Conservation (phyloP, 2,113 vertebrate genomes). For the Illadopsis cleaveri region DNA sequence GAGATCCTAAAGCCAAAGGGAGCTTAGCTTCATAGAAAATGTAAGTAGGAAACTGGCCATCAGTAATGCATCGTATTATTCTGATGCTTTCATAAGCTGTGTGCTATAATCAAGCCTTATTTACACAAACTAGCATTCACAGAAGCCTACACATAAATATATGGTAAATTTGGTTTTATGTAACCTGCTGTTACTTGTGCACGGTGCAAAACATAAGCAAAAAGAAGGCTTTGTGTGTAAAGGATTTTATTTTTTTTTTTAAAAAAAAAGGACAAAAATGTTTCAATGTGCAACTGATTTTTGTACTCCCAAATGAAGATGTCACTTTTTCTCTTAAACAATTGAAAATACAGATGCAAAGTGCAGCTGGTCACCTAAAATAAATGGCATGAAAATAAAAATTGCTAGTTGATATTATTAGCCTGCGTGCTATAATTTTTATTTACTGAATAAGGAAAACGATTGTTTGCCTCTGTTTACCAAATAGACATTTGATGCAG, state of each 20-base stretch:
- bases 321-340: constrained; percentile 46
- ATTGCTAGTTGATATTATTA: constrained; percentile 44
- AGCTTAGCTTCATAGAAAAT: not conserved
- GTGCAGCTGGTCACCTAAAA: constrained; percentile 62
- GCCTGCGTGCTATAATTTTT: constrained; percentile 48
- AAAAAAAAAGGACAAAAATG: not conserved
- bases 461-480: constrained; percentile 17
- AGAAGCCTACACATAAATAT: not conserved
- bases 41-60: constrained; percentile 12
- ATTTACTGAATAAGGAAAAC: constrained; percentile 11
- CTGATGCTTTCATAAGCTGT: not conserved
- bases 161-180: constrained; percentile 2
- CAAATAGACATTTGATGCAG: constrained; percentile 30
- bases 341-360: constrained; percentile 63
- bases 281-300: constrained; percentile 28
- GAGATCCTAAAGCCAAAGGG: not conserved
- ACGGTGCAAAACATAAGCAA: not conserved
- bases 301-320: constrained; percentile 43
- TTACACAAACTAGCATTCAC: constrained; percentile 3
- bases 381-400: constrained; percentile 49
- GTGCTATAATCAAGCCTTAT: constrained; percentile 20
- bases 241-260: too few species aligned
- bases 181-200: constrained; percentile 10
- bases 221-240: not conserved
- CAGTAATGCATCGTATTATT: not conserved